These are phyloP conservation scores for Hippocampus comes DNA, from an alignment of 2,113 vertebrate species.

Conservation along the genomic window DNA sequence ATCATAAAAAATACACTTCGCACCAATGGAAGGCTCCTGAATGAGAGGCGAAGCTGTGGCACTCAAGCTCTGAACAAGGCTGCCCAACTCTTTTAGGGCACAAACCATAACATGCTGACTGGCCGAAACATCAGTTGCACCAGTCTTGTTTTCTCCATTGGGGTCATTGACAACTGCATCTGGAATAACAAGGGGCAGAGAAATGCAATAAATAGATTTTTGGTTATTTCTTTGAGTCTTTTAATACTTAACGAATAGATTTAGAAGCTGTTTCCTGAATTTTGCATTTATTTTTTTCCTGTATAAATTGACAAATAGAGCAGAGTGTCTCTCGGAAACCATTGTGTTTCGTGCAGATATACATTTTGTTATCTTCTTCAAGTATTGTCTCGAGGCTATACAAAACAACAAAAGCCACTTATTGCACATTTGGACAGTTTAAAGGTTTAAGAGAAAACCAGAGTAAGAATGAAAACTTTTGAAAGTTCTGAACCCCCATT, in stretches of 20 bases:
- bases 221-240: no score
- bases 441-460: slow-evolving; percentile 70
- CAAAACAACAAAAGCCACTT: not conserved
- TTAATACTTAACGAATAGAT: not conserved
- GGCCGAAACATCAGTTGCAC: slow-evolving; percentile 90
- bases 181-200: slow-evolving; percentile 42
- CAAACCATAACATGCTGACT: slow-evolving; percentile 99
- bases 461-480: slow-evolving; percentile 68
- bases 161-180: slow-evolving; percentile 94
- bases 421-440: slow-evolving; percentile 8
- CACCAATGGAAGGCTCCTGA: slow-evolving; percentile 93
- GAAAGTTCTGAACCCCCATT: slow-evolving; percentile 1
- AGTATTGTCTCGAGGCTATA: not conserved
- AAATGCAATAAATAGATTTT: not conserved
- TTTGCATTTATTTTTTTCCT: not conserved
- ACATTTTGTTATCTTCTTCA: not conserved
- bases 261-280: not conserved
- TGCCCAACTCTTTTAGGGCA: slow-evolving; percentile 92
- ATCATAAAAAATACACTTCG: slow-evolving; percentile 14
- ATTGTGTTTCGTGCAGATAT: not conserved
- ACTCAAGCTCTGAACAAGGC: slow-evolving; percentile 93
- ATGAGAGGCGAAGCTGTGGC: slow-evolving; percentile 94
- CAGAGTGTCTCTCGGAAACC: not conserved
- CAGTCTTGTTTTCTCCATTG: slow-evolving; percentile 88
- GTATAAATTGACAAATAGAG: not conserved